A percentile compares a stretch with the other conserved stretches of the same genome.
Evolutionary conservation across 2,797 vertebrate genomes (phyloP).

Genomic region (Amazonetta brasiliensis): DNA sequence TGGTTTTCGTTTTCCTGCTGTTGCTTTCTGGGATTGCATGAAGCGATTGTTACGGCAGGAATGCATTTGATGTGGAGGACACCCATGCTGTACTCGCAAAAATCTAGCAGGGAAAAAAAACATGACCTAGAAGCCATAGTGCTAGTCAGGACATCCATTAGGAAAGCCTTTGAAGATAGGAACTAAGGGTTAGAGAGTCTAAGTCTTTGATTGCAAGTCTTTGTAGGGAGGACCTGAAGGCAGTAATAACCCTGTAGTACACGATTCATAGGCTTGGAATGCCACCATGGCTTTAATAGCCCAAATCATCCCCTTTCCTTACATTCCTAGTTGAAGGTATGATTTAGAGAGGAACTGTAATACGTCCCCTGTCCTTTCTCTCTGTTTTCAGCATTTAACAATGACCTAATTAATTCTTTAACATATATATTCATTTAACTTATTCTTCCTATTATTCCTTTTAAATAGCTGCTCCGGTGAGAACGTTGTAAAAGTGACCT

Average conservation of each 20-base stretch:
- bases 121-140: constrained; percentile 13
- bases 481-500: neutral
- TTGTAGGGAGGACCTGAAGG: constrained; percentile 44
- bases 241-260: constrained; percentile 5
- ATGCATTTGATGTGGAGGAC: constrained; percentile 54
- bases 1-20: neutral
- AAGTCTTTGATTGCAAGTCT: constrained; percentile 50
- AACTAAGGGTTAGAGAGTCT: constrained; percentile 23
- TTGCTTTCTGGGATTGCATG: neutral
- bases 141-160: constrained; percentile 39
- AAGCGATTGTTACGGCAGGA: neutral
- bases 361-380: neutral
- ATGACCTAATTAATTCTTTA: neutral
- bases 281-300: neutral
- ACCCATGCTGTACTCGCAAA: neutral
- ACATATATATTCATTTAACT: neutral
- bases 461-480: neutral
- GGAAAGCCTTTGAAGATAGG: constrained; percentile 62
- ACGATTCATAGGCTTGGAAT: constrained; percentile 54
- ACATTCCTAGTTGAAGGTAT: neutral
- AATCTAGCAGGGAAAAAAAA: neutral
- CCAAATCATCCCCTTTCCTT: constrained; percentile 24
- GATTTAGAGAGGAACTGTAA: neutral
- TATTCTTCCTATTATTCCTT: neutral
- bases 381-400: neutral